These are phyloP conservation scores for Pollenia griseotomentosa DNA, from an alignment of 2,888 invertebrate genomes.

Conservation along the genomic window DNA sequence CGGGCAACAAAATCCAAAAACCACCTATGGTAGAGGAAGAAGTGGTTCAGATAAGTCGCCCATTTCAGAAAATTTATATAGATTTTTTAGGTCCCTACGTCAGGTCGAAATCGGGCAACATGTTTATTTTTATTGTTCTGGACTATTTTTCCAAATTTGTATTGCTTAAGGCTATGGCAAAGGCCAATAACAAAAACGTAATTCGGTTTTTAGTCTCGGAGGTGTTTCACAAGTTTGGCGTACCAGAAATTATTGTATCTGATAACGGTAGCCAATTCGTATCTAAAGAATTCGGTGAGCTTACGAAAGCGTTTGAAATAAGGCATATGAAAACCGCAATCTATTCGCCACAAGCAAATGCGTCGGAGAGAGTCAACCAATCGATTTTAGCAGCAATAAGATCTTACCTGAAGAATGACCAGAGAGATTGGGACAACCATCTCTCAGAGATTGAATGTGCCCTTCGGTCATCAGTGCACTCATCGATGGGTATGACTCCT, in stretches of 20 bases:
- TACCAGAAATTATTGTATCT: background rate
- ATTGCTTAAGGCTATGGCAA: background rate
- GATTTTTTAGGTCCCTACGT: conserved; percentile 10
- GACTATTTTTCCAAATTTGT: conserved; percentile 12
- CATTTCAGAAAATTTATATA: conserved; percentile 12
- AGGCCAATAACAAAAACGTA: conserved; percentile 19
- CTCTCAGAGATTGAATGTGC: background rate
- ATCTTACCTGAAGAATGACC: background rate
- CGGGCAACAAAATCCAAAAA: background rate
- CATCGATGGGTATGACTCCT: background rate
- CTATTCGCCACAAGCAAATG: background rate
- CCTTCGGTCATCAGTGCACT: background rate
- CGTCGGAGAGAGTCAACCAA: background rate
- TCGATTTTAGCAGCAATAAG: background rate
- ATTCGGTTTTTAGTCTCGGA: background rate
- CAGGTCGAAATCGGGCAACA: background rate
- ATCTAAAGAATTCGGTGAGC: background rate
- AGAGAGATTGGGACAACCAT: background rate
- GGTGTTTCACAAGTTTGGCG: conserved; percentile 11
- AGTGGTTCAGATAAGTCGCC: background rate
- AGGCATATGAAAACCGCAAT: background rate
- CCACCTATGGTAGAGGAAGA: conserved; percentile 11
- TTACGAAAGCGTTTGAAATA: background rate
- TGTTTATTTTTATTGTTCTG: conserved; percentile 6
- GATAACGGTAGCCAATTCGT: conserved; percentile 1